phyloP scores from a whole-genome alignment of 2,797 vertebrate species.

The Triplophysa bombifrons region DNA sequence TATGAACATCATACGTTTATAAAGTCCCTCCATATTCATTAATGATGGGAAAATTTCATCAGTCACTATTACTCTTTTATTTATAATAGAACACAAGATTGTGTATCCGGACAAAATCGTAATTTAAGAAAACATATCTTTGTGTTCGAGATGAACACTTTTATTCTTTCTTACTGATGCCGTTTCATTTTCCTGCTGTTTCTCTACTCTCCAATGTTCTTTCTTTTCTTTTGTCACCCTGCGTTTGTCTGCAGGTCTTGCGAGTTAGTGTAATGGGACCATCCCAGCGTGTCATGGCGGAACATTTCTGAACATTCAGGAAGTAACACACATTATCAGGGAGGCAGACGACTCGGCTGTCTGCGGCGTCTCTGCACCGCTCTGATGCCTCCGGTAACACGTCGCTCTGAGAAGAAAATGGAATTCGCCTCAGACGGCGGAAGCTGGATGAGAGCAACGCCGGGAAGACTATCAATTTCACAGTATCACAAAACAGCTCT shows the following conservation, averaged over 20 bases:
- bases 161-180: neutral
- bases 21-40: too few species aligned
- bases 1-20: too few species aligned
- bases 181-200: neutral
- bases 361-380: constrained; percentile 50
- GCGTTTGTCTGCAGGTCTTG: constrained; percentile 42
- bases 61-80: too few species aligned
- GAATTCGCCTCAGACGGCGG: constrained; percentile 62
- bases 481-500: constrained; percentile 37
- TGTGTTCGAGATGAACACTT: too few species aligned
- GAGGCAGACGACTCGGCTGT: constrained; percentile 61
- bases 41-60: too few species aligned
- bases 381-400: constrained; percentile 63
- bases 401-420: constrained; percentile 66
- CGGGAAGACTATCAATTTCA: constrained; percentile 41
- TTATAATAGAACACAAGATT: too few species aligned
- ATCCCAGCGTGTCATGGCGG: constrained; percentile 54
- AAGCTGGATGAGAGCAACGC: constrained; percentile 54
- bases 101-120: too few species aligned
- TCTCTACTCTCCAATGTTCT: neutral
- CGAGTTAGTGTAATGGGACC: constrained; percentile 57
- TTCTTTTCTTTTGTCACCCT: constrained; percentile 11
- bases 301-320: constrained; percentile 45
- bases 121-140: too few species aligned
- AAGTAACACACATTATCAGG: constrained; percentile 54